Evolutionary conservation across 1,140 invertebrate species (phyloP), one percentile per base, ranked within the genome.

Genomic region (Ruditapes philippinarum): DNA sequence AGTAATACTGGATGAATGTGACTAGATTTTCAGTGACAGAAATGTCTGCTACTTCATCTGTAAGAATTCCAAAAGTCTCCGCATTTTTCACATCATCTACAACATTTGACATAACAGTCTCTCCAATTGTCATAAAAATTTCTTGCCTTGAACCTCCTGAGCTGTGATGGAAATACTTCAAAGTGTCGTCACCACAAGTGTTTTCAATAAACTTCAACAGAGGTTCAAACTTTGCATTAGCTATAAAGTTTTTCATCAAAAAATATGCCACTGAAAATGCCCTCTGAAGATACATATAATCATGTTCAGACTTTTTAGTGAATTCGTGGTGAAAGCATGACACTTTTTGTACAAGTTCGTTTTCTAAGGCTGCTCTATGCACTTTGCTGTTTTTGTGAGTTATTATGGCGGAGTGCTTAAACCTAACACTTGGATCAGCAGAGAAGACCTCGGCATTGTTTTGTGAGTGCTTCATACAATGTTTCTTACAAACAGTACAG

Each of bases 231-330:
- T 79, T 79, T 57, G 5, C 2, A 57, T 57, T 79, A 57, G 76
- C 76, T 9, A 79, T 57, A 14, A 54, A 51, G n/a, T 79, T 49
- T 74, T 74, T 79, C 76, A 51, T 57, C 76, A 79, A 79, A 51
- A 25, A 79, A 31, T 79, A 79, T 2, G 76, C 12, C 3, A 33
- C 49, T 9, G 49, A 57, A 54, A 79, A 79, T 54, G 76, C 76
- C 28, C 19, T 76, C 73, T 42, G 36, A 76, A 76, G 9, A 76
- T 76, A 49, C 1, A n/a, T 76, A n/a, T 76, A 42, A 9, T 76
- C 73, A 25, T 9, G 1, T 42, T 76, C 73, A 42, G 73, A 76
- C 73, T 42, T 76, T 76, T 76, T 40, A 7, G 25, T 14, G 1
- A 76, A 49, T n/a, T 76, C 73, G 9, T 42, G 73, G 25, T 76